Conservation (phyloP, 2,888 invertebrate species). For the Mechanitis mazaeus region DNA sequence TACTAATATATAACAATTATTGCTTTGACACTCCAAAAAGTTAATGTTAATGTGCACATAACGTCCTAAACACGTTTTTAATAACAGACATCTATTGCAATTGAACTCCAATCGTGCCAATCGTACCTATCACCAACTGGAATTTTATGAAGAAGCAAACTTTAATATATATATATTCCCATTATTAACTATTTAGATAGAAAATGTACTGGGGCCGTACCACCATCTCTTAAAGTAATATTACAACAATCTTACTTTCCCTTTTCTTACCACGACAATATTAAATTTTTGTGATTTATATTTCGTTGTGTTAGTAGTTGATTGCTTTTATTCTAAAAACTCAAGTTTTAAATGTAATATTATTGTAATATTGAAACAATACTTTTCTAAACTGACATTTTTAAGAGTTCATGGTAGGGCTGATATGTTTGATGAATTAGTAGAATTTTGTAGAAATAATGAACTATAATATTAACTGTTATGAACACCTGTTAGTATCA, state of each 20-base stretch:
- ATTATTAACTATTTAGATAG: neutral
- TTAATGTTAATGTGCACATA: slow-evolving; percentile 13
- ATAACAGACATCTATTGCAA: neutral
- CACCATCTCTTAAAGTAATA: no score
- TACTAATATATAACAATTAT: slow-evolving; percentile 27
- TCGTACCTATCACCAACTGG: neutral
- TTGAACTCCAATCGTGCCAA: slow-evolving; percentile 5
- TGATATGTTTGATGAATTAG: slow-evolving; percentile 3
- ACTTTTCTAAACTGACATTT: no score
- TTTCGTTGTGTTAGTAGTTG: no score
- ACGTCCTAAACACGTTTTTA: neutral
- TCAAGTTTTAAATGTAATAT: no score
- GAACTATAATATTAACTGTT: slow-evolving; percentile 46
- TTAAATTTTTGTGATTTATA: no score
- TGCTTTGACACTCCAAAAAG: neutral
- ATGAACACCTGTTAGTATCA: slow-evolving; percentile 59
- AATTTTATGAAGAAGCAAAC: neutral
- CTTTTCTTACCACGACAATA: no score
- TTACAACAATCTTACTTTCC: no score
- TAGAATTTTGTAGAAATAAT: slow-evolving; percentile 7
- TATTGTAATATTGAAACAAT: no score
- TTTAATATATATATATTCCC: neutral
- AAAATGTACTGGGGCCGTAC: no score
- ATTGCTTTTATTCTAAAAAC: no score
- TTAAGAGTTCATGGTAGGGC: neutral